Base-by-base conservation (phyloP, 2,797 vertebrate species). In the Acipenser oxyrinchus region DNA sequence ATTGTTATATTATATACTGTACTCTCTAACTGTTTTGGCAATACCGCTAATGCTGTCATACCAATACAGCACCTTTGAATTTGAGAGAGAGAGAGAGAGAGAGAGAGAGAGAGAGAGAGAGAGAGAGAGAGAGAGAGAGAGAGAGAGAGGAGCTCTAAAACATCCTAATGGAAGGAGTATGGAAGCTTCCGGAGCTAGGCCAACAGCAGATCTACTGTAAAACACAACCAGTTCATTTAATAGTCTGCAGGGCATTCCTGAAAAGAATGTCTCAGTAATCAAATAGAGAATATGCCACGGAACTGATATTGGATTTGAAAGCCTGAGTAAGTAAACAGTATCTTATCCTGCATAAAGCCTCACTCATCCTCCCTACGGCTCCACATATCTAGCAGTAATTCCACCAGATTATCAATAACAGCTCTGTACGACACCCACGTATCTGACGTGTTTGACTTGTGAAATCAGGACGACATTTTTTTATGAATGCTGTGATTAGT, bases 271-370 rank as follows among this genome's bases (percentile, higher is more conserved):
- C 1, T 58, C 55, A 12, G 55, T 58, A 58, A 58, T 58, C 55
- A 58, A 58, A 58, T 13, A n/a, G 10, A 58, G 55, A 58, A 58
- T n/a, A 58, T 58, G 55, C 55, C 55, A 11, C 9, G 6, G 10
- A 58, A 13, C 13, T 58, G 55, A 58, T 58, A 58, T 6, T 10
- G 55, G 55, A 58, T 58, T 2, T 58, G 55, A 58, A 58, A 58
- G 55, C 55, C 9, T 58, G 55, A 13, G 55, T 58, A 58, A 58
- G 55, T 13, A 58, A 58, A 58, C 55, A 58, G 13, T 58, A n/a
- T 12, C 55, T 58, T 58, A 58, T n/a, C 55, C 55, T 58, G 51
- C 13, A 58, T 58, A 58, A 58, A 58, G 1, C 55, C 55, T 58
- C 13, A 13, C 55, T 58, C 13, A 58, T 58, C 55, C 55, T 58